These are phyloP conservation scores for Podarcis raffonei DNA, from an alignment of 2,113 vertebrate genomes.

Conservation along the genomic window DNA sequence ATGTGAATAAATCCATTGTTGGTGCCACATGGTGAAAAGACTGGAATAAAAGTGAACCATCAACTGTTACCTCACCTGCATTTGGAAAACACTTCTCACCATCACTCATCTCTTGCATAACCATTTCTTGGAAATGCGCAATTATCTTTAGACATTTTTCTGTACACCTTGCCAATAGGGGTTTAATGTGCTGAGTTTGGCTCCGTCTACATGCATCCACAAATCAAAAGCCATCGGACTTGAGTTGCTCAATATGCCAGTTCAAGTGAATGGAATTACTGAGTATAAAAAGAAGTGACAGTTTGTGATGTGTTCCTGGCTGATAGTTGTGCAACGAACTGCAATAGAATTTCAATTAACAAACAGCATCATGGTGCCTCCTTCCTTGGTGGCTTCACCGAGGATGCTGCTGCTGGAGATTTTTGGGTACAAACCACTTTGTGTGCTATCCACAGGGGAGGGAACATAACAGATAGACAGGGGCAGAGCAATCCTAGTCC, in stretches of 20 bases:
- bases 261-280: neutral
- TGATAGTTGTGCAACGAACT: too few species aligned
- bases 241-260: neutral
- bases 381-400: too few species aligned
- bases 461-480: too few species aligned
- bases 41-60: neutral
- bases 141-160: neutral
- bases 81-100: neutral
- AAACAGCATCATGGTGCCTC: too few species aligned
- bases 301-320: neutral
- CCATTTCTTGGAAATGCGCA: neutral
- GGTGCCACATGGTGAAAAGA: neutral
- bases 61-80: neutral
- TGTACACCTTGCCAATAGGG: neutral
- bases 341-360: too few species aligned
- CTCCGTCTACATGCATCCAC: neutral
- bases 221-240: neutral
- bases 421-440: too few species aligned
- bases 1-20: neutral
- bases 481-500: too few species aligned
- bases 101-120: neutral
- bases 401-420: too few species aligned
- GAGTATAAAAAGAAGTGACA: neutral
- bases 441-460: too few species aligned
- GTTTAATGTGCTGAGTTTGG: neutral